Evolutionary conservation across 2,797 vertebrate genomes (phyloP).

Genomic region (Tinamus major): DNA sequence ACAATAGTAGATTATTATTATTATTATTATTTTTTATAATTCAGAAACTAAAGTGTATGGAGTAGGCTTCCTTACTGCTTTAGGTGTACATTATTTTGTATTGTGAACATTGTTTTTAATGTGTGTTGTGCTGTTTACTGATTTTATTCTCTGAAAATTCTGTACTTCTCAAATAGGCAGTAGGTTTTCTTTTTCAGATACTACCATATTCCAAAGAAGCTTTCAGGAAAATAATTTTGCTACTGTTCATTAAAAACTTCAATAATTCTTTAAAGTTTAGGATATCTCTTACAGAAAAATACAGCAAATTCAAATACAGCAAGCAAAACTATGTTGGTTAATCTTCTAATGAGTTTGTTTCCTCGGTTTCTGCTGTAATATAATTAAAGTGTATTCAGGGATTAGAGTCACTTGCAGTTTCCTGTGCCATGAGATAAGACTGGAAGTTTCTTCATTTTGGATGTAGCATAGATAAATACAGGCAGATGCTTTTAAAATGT

Average conservation of each 20-base stretch:
- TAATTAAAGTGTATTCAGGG: neutral
- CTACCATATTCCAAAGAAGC: neutral
- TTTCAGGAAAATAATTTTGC: neutral
- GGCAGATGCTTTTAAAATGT: neutral
- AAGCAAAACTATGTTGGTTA: neutral
- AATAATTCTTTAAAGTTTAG: neutral
- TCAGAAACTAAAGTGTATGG: neutral
- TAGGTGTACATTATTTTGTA: neutral
- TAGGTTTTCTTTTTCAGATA: neutral
- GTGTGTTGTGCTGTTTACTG: neutral
- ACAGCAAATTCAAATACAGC: neutral
- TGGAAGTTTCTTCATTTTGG: neutral
- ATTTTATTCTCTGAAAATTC: neutral
- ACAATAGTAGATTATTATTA: neutral
- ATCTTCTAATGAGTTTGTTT: neutral
- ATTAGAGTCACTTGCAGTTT: neutral
- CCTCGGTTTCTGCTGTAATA: neutral
- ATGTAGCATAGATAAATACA: neutral
- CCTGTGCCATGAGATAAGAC: neutral
- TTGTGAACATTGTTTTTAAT: neutral
- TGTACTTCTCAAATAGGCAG: neutral
- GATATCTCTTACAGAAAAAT: neutral
- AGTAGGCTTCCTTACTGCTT: neutral
- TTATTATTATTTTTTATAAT: neutral
- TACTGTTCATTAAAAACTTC: neutral